These are phyloP conservation scores for Sebastes trivittatus DNA, from an alignment of 2,797 vertebrate genomes.

Conservation along the genomic window DNA sequence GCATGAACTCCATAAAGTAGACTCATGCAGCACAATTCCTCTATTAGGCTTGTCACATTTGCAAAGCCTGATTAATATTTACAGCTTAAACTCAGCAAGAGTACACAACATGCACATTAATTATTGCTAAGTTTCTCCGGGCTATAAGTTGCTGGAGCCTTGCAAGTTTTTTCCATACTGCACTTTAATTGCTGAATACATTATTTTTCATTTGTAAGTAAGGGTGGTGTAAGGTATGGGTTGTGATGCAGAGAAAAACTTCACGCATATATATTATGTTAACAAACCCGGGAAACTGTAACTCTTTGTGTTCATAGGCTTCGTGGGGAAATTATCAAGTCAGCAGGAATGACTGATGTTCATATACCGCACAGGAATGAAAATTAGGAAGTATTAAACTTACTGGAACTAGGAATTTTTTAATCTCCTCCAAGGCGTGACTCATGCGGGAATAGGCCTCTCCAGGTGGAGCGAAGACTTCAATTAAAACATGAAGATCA, in stretches of 20 bases:
- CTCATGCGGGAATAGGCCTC: constrained; percentile 99
- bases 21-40: constrained; percentile 50
- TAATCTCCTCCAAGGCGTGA: constrained; percentile 98
- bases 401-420: constrained; percentile 99
- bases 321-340: constrained; percentile 27
- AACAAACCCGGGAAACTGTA: constrained; percentile 17
- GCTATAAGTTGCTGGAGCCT: constrained; percentile 68
- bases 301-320: constrained; percentile 37
- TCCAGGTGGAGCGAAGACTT: constrained; percentile 98
- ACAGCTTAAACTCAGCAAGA: constrained; percentile 73
- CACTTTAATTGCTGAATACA: constrained; percentile 80
- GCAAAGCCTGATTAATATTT: constrained; percentile 82
- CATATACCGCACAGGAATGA: not conserved
- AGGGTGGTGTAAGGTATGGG: constrained; percentile 11
- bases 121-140: constrained; percentile 77
- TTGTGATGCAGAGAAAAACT: constrained; percentile 22
- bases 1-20: constrained; percentile 54
- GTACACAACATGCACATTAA: constrained; percentile 80
- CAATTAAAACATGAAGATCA: constrained; percentile 98
- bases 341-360: constrained; percentile 22
- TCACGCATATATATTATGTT: constrained; percentile 28
- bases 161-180: constrained; percentile 68
- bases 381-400: constrained; percentile 80
- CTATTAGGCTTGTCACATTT: constrained; percentile 71
- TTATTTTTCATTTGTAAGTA: constrained; percentile 62